Evolutionary conservation across 1,140 invertebrate species (phyloP), one percentile per base, ranked within the genome.

Genomic region (Euura lappo): DNA sequence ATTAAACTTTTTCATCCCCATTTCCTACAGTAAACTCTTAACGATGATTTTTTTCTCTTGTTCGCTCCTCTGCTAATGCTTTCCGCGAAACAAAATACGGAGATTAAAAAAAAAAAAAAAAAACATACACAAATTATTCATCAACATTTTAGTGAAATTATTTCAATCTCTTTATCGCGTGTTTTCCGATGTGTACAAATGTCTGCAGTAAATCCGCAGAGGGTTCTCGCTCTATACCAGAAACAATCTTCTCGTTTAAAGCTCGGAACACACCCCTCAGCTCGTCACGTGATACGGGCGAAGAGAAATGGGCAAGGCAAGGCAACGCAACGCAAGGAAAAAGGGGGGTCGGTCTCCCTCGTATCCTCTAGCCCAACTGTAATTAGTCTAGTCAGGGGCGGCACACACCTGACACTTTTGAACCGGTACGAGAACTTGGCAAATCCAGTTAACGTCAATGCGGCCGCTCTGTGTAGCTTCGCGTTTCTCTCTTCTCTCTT

Each of bases 341-440:
- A n/a, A 60, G 8, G 51, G 51, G 51, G 51, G 51, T 8, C 10
- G 13, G 10, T 60, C 51, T 60, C 51, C 13, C 6, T n/a, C 51
- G 2, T 60, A 3, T 60, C 6, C 51, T 60, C 8, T 11, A 60
- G 6, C 51, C 8, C 51, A 60, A 60, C 8, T 6, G 51, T 60
- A 60, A 60, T 60, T 60, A 60, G 51, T 60, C 51, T 60, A 60
- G 51, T 60, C 51, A 60, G 51, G 51, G 13, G 51, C 51, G 51
- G 51, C 6, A 60, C 10, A 60, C 51, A 60, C 51, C 51, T 60
- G 51, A 60, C 51, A 60, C 51, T 60, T 60, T 60, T 60, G 51
- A 60, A 60, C 51, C 3, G 3, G 13, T 6, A 60, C 13, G 13
- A 11, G 51, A 60, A 60, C 51, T 60, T 60, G 51, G 3, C 51